Base-by-base conservation (phyloP, 2,113 vertebrate genomes). In the Brienomyrus longianalis region DNA sequence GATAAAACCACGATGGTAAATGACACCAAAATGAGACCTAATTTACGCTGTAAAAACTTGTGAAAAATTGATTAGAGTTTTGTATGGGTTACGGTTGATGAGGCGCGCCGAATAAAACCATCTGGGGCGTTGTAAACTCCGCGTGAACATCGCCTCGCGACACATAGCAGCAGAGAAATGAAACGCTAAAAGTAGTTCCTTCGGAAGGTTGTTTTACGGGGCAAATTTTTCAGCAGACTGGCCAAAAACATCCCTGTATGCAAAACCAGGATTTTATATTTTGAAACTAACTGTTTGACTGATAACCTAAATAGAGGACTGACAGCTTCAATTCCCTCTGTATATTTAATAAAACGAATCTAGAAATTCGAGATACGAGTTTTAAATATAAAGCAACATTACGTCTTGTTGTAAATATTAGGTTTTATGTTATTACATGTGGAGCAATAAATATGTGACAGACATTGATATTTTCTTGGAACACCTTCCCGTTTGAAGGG, bases 1-100 rank as follows among this genome's bases (percentile, higher is more conserved):
- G 43, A 84, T 84, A 43, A 84, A 84, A n/a, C 23, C 83, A 47
- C 77, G 19, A 83, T 21, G 43, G 77, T 83, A 45, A 23, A 84
- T 48, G 83, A 47, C 45, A 48, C 39, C n/a, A 45, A 48, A 84
- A 47, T 84, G 19, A 45, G 3, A 47, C 45, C 83, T 84, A 23
- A 84, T 84, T 84, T n/a, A 21, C 45, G 43, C 45, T 47, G 43
- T 84, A 48, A 84, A 84, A n/a, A 84, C 83, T 39, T 84, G 83
- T 84, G 83, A 84, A 84, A 48, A 47, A n/a, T 84, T 39, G 39
- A 84, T 84, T 83, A 83, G 31, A 15, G 77, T 83, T 83, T 83
- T 83, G 77, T 83, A 43, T 83, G 5, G 43, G 39, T 23, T 45
- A 45, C 77, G 43, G 39, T 83, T 43, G 35, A 83, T 43, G 43